phyloP scores from a whole-genome alignment of 2,797 vertebrate species.

The Paguma larvata region DNA sequence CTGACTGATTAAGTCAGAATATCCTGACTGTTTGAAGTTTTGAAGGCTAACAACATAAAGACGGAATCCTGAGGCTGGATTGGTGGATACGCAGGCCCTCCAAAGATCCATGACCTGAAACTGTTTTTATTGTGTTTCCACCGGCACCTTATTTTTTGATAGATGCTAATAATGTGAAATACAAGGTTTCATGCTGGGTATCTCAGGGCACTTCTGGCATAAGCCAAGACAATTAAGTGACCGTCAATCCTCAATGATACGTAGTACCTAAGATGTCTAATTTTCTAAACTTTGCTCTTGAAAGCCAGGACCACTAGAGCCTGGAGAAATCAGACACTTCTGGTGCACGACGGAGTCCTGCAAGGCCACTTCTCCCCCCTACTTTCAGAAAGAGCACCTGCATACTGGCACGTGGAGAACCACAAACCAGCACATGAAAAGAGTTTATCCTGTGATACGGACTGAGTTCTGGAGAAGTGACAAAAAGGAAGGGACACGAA shows the following conservation, averaged over 20 bases:
- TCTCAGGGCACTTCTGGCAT: background rate
- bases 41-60: background rate
- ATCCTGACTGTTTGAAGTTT: background rate
- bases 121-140: background rate
- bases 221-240: slow-evolving; percentile 1
- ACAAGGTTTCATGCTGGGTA: background rate
- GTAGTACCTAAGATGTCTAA: background rate
- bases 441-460: background rate
- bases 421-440: background rate
- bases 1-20: background rate
- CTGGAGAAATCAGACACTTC: background rate
- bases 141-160: background rate
- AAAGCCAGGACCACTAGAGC: background rate
- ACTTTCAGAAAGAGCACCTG: background rate
- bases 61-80: background rate
- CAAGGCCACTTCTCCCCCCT: background rate
- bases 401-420: background rate
- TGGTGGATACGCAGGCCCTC: background rate
- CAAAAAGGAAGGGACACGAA: background rate
- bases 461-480: background rate
- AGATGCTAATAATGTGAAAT: background rate
- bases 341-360: background rate
- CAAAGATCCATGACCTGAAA: background rate
- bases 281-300: background rate
- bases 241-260: background rate